These are phyloP conservation scores for Spialia ferax DNA, from an alignment of 2,888 invertebrate genomes.

Conservation along the genomic window DNA sequence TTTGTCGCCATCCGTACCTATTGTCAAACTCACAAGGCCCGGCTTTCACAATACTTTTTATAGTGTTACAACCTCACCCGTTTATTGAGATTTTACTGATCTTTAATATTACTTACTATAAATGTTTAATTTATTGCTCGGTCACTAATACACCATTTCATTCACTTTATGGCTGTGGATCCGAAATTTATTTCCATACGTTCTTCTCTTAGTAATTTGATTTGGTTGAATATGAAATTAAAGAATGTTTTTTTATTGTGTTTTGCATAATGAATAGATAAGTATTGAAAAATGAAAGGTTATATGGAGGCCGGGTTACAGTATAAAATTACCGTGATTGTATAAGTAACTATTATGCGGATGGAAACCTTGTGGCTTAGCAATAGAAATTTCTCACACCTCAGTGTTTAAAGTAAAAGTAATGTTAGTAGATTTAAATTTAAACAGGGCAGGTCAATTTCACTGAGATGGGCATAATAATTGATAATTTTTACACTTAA, in stretches of 20 bases:
- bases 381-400: constrained; percentile 40
- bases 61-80: constrained; percentile 58
- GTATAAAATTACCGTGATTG: constrained; percentile 16
- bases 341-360: constrained; percentile 12
- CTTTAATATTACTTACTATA: constrained; percentile 78
- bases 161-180: constrained; percentile 73
- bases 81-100: constrained; percentile 79
- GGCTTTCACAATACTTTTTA: constrained; percentile 65
- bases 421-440: constrained; percentile 15
- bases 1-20: constrained; percentile 49
- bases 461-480: background rate
- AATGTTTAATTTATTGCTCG: constrained; percentile 78
- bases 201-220: constrained; percentile 72
- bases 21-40: constrained; percentile 47
- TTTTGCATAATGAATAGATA: constrained; percentile 57
- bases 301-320: constrained; percentile 3
- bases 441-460: background rate
- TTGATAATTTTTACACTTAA: too few species aligned
- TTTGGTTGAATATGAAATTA: constrained; percentile 74
- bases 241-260: constrained; percentile 68
- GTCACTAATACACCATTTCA: constrained; percentile 77
- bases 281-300: constrained; percentile 46
- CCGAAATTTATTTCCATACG: constrained; percentile 72
- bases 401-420: constrained; percentile 27
- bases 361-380: constrained; percentile 20